Evolutionary conservation across 2,113 vertebrate genomes (phyloP).

Genomic region (Centropus bengalensis): DNA sequence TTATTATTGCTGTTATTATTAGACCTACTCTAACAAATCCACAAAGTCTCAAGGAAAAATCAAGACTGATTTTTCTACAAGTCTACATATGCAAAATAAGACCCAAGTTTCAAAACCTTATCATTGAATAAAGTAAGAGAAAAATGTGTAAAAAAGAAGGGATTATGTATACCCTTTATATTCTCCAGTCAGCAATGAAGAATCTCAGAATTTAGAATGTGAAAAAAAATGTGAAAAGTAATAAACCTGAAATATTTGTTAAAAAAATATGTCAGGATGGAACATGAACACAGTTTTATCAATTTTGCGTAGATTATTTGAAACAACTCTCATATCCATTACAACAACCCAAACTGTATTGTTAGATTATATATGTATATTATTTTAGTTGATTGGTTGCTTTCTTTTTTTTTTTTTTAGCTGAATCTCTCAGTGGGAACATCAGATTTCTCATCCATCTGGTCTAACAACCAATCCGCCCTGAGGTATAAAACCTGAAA

Average conservation of each 20-base stretch:
- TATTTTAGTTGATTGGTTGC: not conserved
- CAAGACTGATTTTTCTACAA: not conserved
- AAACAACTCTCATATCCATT: not conserved
- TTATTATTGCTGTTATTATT: not conserved
- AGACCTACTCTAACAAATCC: not conserved
- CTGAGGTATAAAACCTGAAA: not conserved
- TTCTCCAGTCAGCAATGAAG: not conserved
- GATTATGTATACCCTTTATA: not conserved
- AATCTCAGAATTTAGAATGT: not conserved
- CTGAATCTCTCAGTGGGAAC: not conserved
- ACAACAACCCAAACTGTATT: not conserved
- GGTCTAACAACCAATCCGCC: not conserved
- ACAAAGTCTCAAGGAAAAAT: not conserved
- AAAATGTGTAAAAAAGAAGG: not conserved
- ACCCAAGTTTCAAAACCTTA: not conserved
- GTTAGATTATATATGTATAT: not conserved
- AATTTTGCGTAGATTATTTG: not conserved
- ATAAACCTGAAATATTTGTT: not conserved
- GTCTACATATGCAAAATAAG: not conserved
- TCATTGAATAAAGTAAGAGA: not conserved
- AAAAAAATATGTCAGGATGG: not conserved
- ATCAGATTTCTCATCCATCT: not conserved
- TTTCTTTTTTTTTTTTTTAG: not conserved
- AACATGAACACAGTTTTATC: not conserved
- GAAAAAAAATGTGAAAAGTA: not conserved